Evolutionary conservation across 2,888 invertebrate species (phyloP).

Genomic region (Synanthedon andrenaeformis): DNA sequence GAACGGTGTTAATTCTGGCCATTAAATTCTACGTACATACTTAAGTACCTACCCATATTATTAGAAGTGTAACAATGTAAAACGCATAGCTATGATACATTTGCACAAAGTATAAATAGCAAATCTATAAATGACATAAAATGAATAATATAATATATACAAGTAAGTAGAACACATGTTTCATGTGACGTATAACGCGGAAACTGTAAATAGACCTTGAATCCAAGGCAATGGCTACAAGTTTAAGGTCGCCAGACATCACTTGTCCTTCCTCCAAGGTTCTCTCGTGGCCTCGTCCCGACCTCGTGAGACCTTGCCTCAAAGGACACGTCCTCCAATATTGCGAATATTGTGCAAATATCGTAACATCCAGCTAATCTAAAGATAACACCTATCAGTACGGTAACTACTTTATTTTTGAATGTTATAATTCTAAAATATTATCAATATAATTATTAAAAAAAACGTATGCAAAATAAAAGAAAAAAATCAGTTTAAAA

Average conservation of each 20-base stretch:
- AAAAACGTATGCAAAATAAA: no score
- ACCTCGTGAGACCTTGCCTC: background rate
- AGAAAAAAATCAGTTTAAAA: no score
- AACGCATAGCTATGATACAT: background rate
- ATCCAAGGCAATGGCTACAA: background rate
- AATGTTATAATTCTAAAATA: no score
- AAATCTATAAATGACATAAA: background rate
- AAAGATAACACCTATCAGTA: no score
- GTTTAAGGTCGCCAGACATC: background rate
- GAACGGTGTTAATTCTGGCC: no score
- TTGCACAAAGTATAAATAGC: background rate
- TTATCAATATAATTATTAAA: no score
- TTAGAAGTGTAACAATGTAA: background rate
- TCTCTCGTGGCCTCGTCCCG: background rate
- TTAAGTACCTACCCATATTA: background rate
- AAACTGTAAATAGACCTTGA: background rate
- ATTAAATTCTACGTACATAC: background rate
- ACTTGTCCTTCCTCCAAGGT: background rate
- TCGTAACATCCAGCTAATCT: no score
- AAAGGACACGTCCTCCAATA: background rate
- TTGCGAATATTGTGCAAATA: background rate
- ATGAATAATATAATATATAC: background rate
- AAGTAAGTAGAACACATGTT: background rate
- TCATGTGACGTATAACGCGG: background rate
- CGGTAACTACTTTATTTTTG: no score